phyloP scores from a whole-genome alignment of 1,140 invertebrate genomes.

The Protaetia brevitarsis region DNA sequence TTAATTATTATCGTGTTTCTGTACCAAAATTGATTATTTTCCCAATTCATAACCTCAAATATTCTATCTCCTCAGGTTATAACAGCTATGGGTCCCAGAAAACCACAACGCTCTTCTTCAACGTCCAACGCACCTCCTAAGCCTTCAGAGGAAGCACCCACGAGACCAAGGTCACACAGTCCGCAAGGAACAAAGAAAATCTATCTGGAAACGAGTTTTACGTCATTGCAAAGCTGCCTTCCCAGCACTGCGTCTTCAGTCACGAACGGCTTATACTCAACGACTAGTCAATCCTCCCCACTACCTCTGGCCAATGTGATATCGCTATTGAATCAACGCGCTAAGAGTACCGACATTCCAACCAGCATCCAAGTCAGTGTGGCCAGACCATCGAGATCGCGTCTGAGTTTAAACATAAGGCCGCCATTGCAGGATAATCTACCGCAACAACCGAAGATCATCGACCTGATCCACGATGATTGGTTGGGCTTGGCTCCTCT shows the following conservation, averaged over 20 bases:
- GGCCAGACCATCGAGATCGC: neutral
- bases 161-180: slow-evolving; percentile 43
- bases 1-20: no score
- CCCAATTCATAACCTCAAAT: neutral
- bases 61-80: slow-evolving; percentile 61
- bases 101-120: slow-evolving; percentile 58
- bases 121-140: slow-evolving; percentile 20
- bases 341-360: neutral
- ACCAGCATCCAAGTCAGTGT: slow-evolving; percentile 2
- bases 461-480: slow-evolving; percentile 59
- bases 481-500: slow-evolving; percentile 72
- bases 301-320: slow-evolving; percentile 44
- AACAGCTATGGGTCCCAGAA: slow-evolving; percentile 68
- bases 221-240: slow-evolving; percentile 55
- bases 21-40: no score
- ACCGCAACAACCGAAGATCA: slow-evolving; percentile 27
- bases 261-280: slow-evolving; percentile 44
- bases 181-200: slow-evolving; percentile 51
- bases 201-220: slow-evolving; percentile 74
- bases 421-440: slow-evolving; percentile 42
- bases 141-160: slow-evolving; percentile 40
- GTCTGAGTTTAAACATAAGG: slow-evolving; percentile 17
- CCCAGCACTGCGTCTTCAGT: slow-evolving; percentile 53
- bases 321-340: slow-evolving; percentile 30
- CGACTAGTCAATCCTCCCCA: slow-evolving; percentile 30